Percentiles rank a stretch among this genome's conserved stretches.
Conservation (phyloP, 2,888 invertebrate genomes). For the Drepana falcataria region DNA sequence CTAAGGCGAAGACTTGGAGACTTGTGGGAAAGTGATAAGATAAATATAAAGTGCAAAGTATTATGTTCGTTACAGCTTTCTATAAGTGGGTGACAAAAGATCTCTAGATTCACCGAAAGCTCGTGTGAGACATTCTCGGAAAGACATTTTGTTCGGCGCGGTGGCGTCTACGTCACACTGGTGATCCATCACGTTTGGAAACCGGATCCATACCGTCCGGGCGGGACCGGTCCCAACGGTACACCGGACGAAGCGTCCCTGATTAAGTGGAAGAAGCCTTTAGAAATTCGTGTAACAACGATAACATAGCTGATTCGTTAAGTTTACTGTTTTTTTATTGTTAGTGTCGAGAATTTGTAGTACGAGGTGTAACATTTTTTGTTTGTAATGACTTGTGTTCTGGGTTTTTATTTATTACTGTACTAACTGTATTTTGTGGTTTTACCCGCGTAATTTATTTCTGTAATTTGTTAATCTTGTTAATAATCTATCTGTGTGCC, state of each 20-base stretch:
- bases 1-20: too few relatives aligned
- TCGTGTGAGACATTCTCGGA: neutral
- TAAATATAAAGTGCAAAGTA: too few relatives aligned
- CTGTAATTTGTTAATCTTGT: too few relatives aligned
- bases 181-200: slow-evolving; percentile 23
- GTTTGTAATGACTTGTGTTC: too few relatives aligned
- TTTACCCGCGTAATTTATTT: too few relatives aligned
- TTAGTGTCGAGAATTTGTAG: neutral
- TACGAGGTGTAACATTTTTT: neutral
- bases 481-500: too few relatives aligned
- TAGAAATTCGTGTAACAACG: neutral
- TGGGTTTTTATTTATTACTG: too few relatives aligned
- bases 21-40: too few relatives aligned
- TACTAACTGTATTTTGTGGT: too few relatives aligned
- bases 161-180: slow-evolving; percentile 14
- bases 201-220: slow-evolving; percentile 23
- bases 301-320: neutral
- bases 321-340: neutral
- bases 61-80: too few relatives aligned
- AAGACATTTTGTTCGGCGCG: neutral
- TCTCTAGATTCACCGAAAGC: neutral
- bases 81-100: neutral
- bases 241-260: slow-evolving; percentile 7
- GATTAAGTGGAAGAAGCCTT: slow-evolving; percentile 22
- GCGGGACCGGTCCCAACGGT: slow-evolving; percentile 33